phyloP scores from a whole-genome alignment of 1,140 invertebrate species.

The Camponotus vicinus region DNA sequence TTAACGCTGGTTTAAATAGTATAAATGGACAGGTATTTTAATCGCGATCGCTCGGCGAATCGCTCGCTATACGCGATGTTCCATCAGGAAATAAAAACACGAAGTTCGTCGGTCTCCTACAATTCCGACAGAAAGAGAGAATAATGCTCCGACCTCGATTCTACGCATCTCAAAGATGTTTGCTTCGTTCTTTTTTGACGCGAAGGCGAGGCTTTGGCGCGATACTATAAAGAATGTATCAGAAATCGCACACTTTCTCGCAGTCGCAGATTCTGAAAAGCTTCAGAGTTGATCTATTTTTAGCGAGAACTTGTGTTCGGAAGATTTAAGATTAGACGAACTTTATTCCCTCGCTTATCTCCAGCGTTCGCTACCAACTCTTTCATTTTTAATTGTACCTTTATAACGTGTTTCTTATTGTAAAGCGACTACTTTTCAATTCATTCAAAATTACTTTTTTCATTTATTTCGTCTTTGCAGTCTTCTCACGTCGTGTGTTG shows the following conservation, averaged over 20 bases:
- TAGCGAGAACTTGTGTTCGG: background rate
- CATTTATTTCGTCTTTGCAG: background rate
- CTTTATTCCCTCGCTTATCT: background rate
- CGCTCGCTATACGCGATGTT: background rate
- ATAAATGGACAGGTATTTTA: background rate
- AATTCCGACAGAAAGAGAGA: conserved; percentile 11
- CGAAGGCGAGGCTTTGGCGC: background rate
- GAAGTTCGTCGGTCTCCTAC: background rate
- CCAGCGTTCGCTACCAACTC: background rate
- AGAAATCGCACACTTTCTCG: conserved; percentile 36
- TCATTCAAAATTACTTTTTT: background rate
- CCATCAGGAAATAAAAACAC: conserved; percentile 23
- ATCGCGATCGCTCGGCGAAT: conserved; percentile 11
- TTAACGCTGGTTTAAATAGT: background rate
- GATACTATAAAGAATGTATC: conserved; percentile 33
- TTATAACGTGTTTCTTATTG: background rate
- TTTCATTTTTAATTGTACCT: background rate
- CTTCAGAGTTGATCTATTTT: conserved; percentile 16
- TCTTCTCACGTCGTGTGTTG: background rate
- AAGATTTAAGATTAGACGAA: conserved; percentile 40
- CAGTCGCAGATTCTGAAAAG: conserved; percentile 11
- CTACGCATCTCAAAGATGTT: conserved; percentile 35
- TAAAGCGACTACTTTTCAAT: background rate
- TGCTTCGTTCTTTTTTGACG: conserved; percentile 17
- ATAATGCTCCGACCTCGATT: conserved; percentile 21